Base-by-base conservation (phyloP, 2,797 vertebrate species). In the Sebastes paucispinis region DNA sequence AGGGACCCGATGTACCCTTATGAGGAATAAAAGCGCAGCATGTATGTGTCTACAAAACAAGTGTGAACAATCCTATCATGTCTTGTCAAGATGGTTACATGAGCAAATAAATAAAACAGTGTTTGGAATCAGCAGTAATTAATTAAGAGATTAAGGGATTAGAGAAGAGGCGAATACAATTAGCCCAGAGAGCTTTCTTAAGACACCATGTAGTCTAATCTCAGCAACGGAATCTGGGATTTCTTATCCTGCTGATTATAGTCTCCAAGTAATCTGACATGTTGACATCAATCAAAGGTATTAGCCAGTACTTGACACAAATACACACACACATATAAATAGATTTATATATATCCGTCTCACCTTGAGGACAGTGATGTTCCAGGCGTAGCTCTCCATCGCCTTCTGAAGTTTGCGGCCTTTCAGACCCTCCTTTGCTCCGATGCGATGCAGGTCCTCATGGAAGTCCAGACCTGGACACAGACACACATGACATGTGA, bases 321-420 rank as follows among this genome's bases (percentile, higher is more conserved):
- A 18, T 47, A 47, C 6, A 47, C 43, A 47, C 7, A 2, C 16
- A 47, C 16, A 43, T 43, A 43, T 16, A 43, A 5, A 39, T 39
- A 39, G 0, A 39, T 39, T 1, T 6, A 39, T 16, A 16, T 43
- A 43, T 43, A 43, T 43, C 14, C 14, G 14, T 43, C 88, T 95
- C 91, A 99, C 98, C 97, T 99, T 99, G 67, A 99, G 91, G 59
- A 99, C 98, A 4, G 98, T 99, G 88, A 99, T 99, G 92, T 99
- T 99, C 98, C 98, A 99, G 0, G 98, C 98, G 69, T 99, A 99
- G 93, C 98, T 98, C 94, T 98, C 97, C 95, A 98, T 95, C 1
- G 97, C 97, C 73, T 98, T 98, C 91, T 98, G 97, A 50, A 98
- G 94, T 77, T 98, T 98, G 27, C 95, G 94, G 10, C 97, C 97